A percentile compares a stretch with the other conserved stretches of the same genome.
Conservation (phyloP, 2,888 invertebrate genomes). For the Cephus sareptanus region DNA sequence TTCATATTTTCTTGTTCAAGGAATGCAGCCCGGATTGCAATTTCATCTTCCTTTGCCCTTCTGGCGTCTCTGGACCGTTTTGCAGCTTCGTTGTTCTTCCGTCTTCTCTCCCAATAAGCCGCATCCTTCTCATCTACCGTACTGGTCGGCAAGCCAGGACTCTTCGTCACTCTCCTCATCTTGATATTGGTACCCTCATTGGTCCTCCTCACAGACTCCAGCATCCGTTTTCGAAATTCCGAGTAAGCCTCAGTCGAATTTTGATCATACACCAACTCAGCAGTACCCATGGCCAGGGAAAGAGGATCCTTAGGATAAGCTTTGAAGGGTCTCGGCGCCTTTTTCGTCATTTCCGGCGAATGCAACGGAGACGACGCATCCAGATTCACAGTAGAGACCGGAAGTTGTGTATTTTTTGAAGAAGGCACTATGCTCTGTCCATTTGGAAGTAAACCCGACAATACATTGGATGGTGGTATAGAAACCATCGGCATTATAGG, state of each 20-base stretch:
- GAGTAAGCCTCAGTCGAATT: slow-evolving; percentile 76
- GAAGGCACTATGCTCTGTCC: not conserved
- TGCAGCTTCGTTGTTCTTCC: slow-evolving; percentile 95
- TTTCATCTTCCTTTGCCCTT: slow-evolving; percentile 90
- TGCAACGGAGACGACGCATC: not conserved
- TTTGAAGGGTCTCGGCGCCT: slow-evolving; percentile 74
- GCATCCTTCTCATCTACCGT: slow-evolving; percentile 73
- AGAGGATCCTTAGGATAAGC: slow-evolving; percentile 79
- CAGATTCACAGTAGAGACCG: slow-evolving; percentile 20
- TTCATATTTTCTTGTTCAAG: slow-evolving; percentile 90
- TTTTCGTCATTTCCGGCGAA: slow-evolving; percentile 56
- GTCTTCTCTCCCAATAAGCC: slow-evolving; percentile 86
- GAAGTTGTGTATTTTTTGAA: slow-evolving; percentile 19
- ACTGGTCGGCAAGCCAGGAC: slow-evolving; percentile 40
- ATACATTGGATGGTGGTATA: not conserved
- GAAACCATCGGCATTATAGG: slow-evolving; percentile 24
- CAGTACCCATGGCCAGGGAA: slow-evolving; percentile 69
- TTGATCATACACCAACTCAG: slow-evolving; percentile 69
- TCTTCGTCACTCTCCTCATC: slow-evolving; percentile 69
- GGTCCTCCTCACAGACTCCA: slow-evolving; percentile 74
- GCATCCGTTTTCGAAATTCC: slow-evolving; percentile 76
- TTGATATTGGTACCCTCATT: slow-evolving; percentile 77
- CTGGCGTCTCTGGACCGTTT: slow-evolving; percentile 93
- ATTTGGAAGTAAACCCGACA: not conserved
- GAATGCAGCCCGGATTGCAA: slow-evolving; percentile 88